Evolutionary conservation across 2,888 invertebrate genomes (phyloP).

Genomic region (Leptopterna dolabrata): DNA sequence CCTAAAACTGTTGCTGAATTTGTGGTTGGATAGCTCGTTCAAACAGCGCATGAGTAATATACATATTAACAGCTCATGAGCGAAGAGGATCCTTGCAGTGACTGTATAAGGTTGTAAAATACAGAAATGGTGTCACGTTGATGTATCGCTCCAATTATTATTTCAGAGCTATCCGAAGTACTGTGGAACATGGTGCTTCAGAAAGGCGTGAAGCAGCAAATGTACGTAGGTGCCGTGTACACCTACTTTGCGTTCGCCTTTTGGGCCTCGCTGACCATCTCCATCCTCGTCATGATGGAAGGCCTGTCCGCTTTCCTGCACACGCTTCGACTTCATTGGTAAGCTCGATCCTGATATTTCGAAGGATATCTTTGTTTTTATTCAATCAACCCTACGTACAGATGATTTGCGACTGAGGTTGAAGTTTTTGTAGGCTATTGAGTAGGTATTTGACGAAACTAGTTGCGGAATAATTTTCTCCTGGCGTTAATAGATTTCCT

Average conservation of each 20-base stretch:
- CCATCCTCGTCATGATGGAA: conserved; percentile 89
- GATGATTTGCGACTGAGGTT: background rate
- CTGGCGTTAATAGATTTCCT: no score
- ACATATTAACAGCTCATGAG: no score
- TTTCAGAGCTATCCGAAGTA: conserved; percentile 73
- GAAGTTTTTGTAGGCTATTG: no score
- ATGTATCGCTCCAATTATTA: background rate
- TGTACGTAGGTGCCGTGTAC: conserved; percentile 26
- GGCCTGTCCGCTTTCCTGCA: conserved; percentile 91
- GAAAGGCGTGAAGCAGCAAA: conserved; percentile 61
- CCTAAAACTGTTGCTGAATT: no score
- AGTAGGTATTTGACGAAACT: no score
- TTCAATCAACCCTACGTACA: background rate
- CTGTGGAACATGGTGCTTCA: conserved; percentile 70
- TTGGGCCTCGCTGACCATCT: conserved; percentile 85
- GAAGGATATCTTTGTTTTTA: background rate
- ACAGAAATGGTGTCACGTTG: background rate
- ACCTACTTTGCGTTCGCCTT: conserved; percentile 74
- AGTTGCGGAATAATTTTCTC: no score
- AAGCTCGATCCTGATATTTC: conserved; percentile 22
- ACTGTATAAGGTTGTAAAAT: background rate
- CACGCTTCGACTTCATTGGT: conserved; percentile 89
- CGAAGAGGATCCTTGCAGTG: no score
- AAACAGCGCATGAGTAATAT: no score
- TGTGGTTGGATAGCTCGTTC: no score